Evolutionary conservation across 2,113 vertebrate species (phyloP).

Genomic region (Orcinus orca): DNA sequence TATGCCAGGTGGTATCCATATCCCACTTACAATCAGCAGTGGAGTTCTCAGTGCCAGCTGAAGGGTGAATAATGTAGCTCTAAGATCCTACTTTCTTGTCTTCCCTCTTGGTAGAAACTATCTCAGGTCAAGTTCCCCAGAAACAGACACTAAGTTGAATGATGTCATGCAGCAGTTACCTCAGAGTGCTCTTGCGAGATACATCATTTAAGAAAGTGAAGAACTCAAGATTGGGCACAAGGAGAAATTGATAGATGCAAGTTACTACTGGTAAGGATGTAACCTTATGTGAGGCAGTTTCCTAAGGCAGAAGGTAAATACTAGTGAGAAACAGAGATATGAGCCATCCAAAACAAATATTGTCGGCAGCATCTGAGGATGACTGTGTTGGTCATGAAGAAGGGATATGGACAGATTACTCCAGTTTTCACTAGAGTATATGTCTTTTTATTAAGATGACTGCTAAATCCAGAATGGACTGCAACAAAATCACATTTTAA

Average conservation of each 20-base stretch:
- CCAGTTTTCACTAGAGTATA: rapidly evolving
- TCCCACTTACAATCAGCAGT: neutral
- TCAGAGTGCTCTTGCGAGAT: neutral
- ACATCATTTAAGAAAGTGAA: neutral
- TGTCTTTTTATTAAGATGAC: neutral
- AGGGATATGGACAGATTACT: neutral
- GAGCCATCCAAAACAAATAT: neutral
- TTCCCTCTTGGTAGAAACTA: neutral
- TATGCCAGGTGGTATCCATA: neutral
- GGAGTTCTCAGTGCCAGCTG: neutral
- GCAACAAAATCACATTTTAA: neutral
- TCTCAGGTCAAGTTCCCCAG: neutral
- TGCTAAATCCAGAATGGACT: neutral
- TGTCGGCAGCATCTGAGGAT: neutral
- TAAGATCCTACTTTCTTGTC: neutral
- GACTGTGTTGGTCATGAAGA: neutral
- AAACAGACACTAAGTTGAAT: neutral
- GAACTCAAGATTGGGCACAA: neutral
- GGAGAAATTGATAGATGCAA: neutral
- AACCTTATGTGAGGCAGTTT: neutral
- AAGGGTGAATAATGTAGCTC: neutral
- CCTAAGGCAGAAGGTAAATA: neutral
- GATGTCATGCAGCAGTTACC: neutral
- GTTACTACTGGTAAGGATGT: neutral
- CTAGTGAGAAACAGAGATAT: neutral